Conservation (phyloP, 2,888 invertebrate species). For the Drosophila pullipes region DNA sequence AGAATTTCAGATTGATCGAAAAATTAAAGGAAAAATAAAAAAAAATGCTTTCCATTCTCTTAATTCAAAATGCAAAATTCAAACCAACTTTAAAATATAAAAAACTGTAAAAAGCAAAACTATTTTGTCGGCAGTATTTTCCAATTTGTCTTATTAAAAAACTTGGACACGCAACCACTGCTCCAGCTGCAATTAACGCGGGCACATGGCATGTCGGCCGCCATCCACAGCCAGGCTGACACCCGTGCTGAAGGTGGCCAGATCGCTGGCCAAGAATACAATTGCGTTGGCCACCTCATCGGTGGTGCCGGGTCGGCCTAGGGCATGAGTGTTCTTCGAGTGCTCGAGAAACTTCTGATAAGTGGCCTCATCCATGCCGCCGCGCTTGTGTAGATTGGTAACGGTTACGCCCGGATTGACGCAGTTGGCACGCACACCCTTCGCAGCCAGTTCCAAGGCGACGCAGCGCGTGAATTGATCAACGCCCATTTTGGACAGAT, state of each 20-base stretch:
- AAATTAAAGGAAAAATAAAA: background rate
- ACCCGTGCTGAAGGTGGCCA: constrained; percentile 96
- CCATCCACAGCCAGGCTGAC: constrained; percentile 96
- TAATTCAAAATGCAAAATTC: background rate
- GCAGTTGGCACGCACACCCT: constrained; percentile 94
- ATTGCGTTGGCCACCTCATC: constrained; percentile 96
- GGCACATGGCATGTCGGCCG: constrained; percentile 97
- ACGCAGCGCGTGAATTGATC: constrained; percentile 98
- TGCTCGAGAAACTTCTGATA: constrained; percentile 94
- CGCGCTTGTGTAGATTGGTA: constrained; percentile 94
- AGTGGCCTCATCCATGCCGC: constrained; percentile 93
- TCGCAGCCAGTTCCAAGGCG: constrained; percentile 93
- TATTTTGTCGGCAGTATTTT: background rate
- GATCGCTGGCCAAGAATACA: constrained; percentile 94
- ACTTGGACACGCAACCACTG: background rate
- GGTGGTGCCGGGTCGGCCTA: constrained; percentile 93
- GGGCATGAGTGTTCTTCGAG: constrained; percentile 94
- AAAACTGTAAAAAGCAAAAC: too few species aligned
- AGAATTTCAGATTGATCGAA: background rate
- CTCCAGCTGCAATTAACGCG: constrained; percentile 88
- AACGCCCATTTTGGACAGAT: constrained; percentile 96
- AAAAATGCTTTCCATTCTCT: background rate
- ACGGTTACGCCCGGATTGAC: constrained; percentile 96
- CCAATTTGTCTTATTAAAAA: background rate
- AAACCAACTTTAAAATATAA: background rate